These are phyloP conservation scores for Zapus hudsonius DNA, from an alignment of 2,113 vertebrate species.

Conservation along the genomic window DNA sequence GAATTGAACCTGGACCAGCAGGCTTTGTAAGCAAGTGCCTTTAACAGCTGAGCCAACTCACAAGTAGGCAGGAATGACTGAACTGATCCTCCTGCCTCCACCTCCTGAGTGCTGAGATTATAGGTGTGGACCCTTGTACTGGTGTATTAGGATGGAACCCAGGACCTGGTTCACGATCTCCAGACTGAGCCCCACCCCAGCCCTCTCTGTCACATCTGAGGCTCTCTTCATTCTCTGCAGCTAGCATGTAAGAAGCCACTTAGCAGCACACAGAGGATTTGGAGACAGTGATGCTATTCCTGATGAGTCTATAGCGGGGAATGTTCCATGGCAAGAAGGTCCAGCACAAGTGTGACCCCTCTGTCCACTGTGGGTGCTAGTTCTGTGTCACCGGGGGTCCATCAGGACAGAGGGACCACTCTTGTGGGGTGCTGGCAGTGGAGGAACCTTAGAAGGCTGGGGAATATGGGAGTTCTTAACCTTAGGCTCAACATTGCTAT, in stretches of 20 bases:
- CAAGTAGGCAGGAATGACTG: neutral
- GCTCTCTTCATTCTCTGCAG: accelerated
- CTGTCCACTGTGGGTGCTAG: too few species aligned
- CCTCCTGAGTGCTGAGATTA: neutral
- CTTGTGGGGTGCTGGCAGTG: neutral
- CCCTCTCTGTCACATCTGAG: neutral
- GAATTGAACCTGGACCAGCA: too few species aligned
- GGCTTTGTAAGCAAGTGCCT: too few species aligned
- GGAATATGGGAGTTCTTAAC: neutral
- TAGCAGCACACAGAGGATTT: neutral
- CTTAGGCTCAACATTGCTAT: neutral
- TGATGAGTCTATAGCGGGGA: neutral
- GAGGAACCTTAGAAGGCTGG: too few species aligned
- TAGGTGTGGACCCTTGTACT: neutral
- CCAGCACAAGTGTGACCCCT: neutral
- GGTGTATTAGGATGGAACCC: neutral
- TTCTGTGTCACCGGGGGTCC: too few species aligned
- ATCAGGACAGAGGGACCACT: too few species aligned
- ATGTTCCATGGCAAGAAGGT: too few species aligned
- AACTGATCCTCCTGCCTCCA: neutral
- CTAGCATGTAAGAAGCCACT: neutral
- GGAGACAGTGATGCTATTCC: neutral
- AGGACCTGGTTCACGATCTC: neutral
- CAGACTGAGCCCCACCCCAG: neutral
- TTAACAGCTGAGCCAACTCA: neutral